A percentile compares a stretch with the other conserved stretches of the same genome.
Evolutionary conservation across 35 echinoderm and acorn worm species (phyloP).

Genomic region (Hemicentrotus pulcherrimus): DNA sequence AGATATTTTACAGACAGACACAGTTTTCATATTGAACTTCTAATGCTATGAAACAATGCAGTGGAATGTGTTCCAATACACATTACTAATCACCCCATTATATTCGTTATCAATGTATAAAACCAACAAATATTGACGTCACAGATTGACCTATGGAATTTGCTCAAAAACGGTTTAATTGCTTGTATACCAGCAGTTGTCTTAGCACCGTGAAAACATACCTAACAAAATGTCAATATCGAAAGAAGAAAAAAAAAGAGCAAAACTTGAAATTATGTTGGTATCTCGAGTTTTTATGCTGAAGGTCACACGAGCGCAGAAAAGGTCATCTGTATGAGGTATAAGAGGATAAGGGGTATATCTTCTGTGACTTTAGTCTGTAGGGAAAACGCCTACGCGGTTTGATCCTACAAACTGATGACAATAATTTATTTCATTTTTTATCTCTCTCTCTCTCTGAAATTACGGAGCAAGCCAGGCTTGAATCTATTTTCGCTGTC

Average conservation of each 20-base stretch:
- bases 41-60: neutral
- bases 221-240: neutral
- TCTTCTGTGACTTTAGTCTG: neutral
- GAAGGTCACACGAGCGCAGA: neutral
- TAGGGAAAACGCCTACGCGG: neutral
- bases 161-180: neutral
- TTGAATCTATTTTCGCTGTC: neutral
- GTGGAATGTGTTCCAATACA: neutral
- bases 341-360: neutral
- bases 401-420: neutral
- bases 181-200: neutral
- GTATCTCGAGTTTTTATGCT: neutral
- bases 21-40: neutral
- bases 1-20: neutral
- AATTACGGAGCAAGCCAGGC: neutral
- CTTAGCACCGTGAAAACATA: slow-evolving; percentile 17
- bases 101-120: neutral
- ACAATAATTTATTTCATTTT: slow-evolving; percentile 6
- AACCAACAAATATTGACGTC: neutral
- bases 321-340: neutral
- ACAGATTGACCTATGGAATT: neutral
- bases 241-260: neutral
- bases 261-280: neutral
- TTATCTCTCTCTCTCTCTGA: neutral
- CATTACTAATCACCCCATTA: neutral